Evolutionary conservation across 2,797 vertebrate genomes (phyloP), one percentile per base, ranked within the genome.

Genomic region (Moxostoma hubbsi): DNA sequence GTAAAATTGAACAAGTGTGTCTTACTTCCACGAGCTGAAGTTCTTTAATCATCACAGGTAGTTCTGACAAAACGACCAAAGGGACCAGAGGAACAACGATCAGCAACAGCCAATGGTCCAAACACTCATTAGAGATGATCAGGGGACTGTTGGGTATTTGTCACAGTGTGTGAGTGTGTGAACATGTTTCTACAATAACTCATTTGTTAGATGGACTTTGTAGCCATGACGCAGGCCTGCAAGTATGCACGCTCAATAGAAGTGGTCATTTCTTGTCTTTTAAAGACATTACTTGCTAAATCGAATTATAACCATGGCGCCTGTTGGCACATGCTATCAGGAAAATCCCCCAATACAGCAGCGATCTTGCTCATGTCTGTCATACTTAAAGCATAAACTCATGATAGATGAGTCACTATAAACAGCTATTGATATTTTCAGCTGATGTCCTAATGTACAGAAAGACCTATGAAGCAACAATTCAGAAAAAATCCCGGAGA

Each of bases 231-330:
- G 87, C 86, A 88, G 75, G 82, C 80, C 79, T 82, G 78, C 73
- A 93, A 92, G 85, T 89, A 92, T 92, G 91, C 81, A 76, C 84
- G 86, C 82, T 87, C 86, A 88, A 77, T 86, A 89, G 89, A 91
- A 90, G 91, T 91, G 91, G 92, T 93, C 92, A 92, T 82, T 68
- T 66, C 77, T 82, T 82, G 82, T 81, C 84, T 88, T 78, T 78
- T 90, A 91, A 91, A 93, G 90, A 85, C 79, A 86, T 89, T 90
- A 91, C 87, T 88, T 85, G 89, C 70, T 83, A 91, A 93, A 92
- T 93, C 85, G 77, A 92, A 92, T 92, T 92, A 93, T 80, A 88
- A 85, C 86, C 80, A 81, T 66, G 87, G 89, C 86, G 85, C 78
- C 77, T 84, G 88, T 84, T 86, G 89, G 88, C 88, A 90, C 91